Evolutionary conservation across 2,888 invertebrate genomes (phyloP).

Genomic region (Anorthoa munda): DNA sequence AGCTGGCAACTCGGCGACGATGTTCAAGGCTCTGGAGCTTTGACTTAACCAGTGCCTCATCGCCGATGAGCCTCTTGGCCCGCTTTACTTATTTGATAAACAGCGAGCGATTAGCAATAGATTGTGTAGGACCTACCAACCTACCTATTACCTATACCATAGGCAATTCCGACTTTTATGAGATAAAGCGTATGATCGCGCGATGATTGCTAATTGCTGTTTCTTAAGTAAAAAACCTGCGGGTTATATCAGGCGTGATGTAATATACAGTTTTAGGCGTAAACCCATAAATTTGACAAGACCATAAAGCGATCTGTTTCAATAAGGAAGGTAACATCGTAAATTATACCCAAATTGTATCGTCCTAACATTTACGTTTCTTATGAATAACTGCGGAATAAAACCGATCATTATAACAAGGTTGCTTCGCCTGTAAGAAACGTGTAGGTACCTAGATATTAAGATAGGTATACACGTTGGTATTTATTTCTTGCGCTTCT

Average conservation of each 20-base stretch:
- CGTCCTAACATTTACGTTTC: constrained; percentile 24
- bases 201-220: no score
- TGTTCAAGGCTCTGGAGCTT: no score
- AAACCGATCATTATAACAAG: constrained; percentile 26
- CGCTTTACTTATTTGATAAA: no score
- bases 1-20: no score
- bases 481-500: constrained; percentile 31
- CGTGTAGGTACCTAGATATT: constrained; percentile 10
- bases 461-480: constrained; percentile 11
- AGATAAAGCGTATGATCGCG: no score
- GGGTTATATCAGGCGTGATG: background rate
- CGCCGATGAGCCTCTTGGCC: no score
- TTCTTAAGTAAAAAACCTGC: background rate
- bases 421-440: constrained; percentile 4
- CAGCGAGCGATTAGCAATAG: no score
- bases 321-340: constrained; percentile 15
- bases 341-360: constrained; percentile 29
- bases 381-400: constrained; percentile 37
- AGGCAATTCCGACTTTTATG: no score
- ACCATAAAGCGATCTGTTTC: constrained; percentile 21
- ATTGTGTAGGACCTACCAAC: no score
- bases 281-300: constrained; percentile 6
- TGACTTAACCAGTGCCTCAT: no score
- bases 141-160: no score
- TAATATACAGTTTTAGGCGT: background rate